Percentiles rank a stretch among this genome's conserved stretches.
These are phyloP conservation scores for Scaptomyza flava DNA, from an alignment of 2,888 invertebrate genomes.

Conservation along the genomic window DNA sequence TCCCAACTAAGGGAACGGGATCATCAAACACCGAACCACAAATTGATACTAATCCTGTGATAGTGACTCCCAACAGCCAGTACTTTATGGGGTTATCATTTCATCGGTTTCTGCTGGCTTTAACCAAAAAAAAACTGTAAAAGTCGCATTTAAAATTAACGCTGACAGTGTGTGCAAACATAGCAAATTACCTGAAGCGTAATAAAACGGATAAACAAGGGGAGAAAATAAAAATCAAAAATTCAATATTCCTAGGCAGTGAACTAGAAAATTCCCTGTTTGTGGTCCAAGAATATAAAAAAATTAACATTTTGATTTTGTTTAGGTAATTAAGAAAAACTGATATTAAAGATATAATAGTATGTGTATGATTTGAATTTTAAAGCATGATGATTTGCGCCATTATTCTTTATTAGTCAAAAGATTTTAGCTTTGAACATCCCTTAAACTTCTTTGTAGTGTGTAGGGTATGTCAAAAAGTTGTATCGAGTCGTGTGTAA, in stretches of 20 bases:
- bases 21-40: constrained; percentile 21
- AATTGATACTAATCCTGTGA: constrained; percentile 30
- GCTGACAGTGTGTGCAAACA: constrained; percentile 30
- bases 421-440: not conserved
- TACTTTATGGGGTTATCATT: constrained; percentile 17
- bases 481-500: constrained; percentile 30
- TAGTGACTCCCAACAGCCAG: constrained; percentile 20
- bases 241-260: not conserved
- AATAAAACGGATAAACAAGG: constrained; percentile 9
- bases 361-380: not conserved
- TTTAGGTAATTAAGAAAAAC: not conserved
- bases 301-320: not conserved
- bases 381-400: no score
- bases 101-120: constrained; percentile 13
- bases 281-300: not conserved
- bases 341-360: not conserved
- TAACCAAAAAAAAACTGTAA: constrained; percentile 74
- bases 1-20: not conserved
- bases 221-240: constrained; percentile 23
- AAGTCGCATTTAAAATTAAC: constrained; percentile 79
- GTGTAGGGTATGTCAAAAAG: constrained; percentile 24
- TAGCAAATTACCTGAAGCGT: constrained; percentile 58
- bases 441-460: not conserved
- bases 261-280: constrained; percentile 14
- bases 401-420: not conserved